Evolutionary conservation across 2,888 invertebrate genomes (phyloP), one percentile per base, ranked within the genome.

Genomic region (Antheraea yamamai): DNA sequence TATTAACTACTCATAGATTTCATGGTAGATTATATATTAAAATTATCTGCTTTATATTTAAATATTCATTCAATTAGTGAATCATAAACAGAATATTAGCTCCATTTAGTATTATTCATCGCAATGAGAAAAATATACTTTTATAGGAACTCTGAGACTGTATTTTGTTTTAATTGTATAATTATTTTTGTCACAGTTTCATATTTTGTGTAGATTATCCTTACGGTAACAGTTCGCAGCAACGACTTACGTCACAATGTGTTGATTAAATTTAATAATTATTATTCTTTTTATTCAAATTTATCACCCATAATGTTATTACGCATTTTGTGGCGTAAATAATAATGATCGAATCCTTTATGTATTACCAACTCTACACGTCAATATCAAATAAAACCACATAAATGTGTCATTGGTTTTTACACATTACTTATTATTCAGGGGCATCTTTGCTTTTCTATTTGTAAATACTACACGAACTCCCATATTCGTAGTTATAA

Each of bases 331-430:
- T 61, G 20, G 23, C 12, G n/a, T n/a, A 23, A 12, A 58, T 58
- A 23, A 23, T 23, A 12, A 12, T 23, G 23, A 61, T 2, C n/a
- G 10, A 61, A n/a, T 61, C 10, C 61, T 14, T 61, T 12, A n/a
- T 23, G n/a, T 61, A n/a, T 23, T 7, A 12, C 4, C 0, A 23
- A 61, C 7, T 39, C 7, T 47, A 61, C 0, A 55, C 20, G 55
- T 55, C 20, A 61, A 10, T 61, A 61, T 61, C 61, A 23, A 23
- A 61, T n/a, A 61, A 61, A 61, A 61, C 30, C 30, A 72, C 72
- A 72, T 30, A 51, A 72, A 61, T 61, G 61, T 61, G 10, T 61
- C n/a, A 61, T 23, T 61, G 61, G 61, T 6, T 61, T 61, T 61
- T 61, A 61, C 61, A 23, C 10, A 14, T 20, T 61, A n/a, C n/a